Conservation (phyloP, 64 coral and sea anemone genomes). For the Montipora efflorescens region DNA sequence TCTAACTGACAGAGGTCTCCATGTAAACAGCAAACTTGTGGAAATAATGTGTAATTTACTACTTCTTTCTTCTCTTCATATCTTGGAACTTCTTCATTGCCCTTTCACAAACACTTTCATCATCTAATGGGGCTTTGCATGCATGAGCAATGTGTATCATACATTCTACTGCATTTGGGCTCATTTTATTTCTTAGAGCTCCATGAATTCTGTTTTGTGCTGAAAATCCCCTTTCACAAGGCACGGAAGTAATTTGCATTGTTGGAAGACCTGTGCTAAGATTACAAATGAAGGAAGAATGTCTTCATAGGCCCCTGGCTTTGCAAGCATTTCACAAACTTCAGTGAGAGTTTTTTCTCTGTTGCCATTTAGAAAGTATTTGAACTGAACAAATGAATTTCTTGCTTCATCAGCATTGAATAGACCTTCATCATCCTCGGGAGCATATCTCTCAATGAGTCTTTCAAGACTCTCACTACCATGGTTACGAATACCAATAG, state of each 20-base stretch:
- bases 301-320: neutral
- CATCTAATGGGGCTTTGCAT: slow-evolving; percentile 2
- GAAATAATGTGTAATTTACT: neutral
- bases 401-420: neutral
- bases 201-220: slow-evolving; percentile 4
- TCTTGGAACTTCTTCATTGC: slow-evolving; percentile 18
- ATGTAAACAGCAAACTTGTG: neutral
- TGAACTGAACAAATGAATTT: neutral
- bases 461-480: neutral
- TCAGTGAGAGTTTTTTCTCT: neutral
- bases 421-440: neutral
- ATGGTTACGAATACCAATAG: neutral
- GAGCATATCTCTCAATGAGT: slow-evolving; percentile 5
- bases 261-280: neutral
- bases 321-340: neutral
- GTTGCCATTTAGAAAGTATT: neutral
- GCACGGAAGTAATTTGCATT: neutral
- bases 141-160: neutral
- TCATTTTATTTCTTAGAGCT: slow-evolving; percentile 1
- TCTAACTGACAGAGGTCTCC: too few species aligned
- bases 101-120: slow-evolving; percentile 30
- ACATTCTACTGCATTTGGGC: neutral
- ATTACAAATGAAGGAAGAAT: neutral
- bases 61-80: slow-evolving; percentile 39
- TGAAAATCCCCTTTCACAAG: neutral